Conservation (phyloP, 2,888 invertebrate genomes). For the Thalpophila matura region DNA sequence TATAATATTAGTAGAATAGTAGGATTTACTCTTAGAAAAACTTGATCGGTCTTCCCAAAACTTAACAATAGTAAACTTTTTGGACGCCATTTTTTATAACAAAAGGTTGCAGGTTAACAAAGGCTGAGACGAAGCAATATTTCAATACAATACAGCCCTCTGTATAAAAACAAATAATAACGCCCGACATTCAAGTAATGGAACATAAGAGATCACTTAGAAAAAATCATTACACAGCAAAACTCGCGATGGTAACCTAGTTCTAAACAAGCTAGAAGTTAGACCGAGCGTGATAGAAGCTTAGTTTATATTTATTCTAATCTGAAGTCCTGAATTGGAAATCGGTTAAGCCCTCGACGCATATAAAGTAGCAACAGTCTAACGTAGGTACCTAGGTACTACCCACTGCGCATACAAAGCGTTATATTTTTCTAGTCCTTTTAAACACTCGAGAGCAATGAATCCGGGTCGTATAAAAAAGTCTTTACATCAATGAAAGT, state of each 20-base stretch:
- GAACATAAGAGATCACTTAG: background rate
- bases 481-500: too few relatives aligned
- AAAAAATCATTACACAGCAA: constrained; percentile 12
- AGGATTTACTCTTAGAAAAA: too few relatives aligned
- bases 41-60: too few relatives aligned
- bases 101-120: too few relatives aligned
- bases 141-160: too few relatives aligned
- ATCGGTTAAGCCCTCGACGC: constrained; percentile 46
- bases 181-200: background rate
- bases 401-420: constrained; percentile 13
- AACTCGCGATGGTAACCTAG: constrained; percentile 8
- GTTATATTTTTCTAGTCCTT: constrained; percentile 12
- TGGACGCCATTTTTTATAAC: too few relatives aligned
- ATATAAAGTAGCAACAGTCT: constrained; percentile 41
- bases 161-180: background rate
- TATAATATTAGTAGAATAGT: too few relatives aligned
- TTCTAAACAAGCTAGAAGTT: constrained; percentile 43
- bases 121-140: too few relatives aligned
- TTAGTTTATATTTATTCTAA: constrained; percentile 44
- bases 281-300: constrained; percentile 22
- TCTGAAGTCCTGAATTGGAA: constrained; percentile 48
- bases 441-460: too few relatives aligned
- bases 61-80: too few relatives aligned
- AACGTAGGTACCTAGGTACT: too few relatives aligned
- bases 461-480: too few relatives aligned